phyloP scores from a whole-genome alignment of 1,140 invertebrate species.

The Monochamus saltuarius region DNA sequence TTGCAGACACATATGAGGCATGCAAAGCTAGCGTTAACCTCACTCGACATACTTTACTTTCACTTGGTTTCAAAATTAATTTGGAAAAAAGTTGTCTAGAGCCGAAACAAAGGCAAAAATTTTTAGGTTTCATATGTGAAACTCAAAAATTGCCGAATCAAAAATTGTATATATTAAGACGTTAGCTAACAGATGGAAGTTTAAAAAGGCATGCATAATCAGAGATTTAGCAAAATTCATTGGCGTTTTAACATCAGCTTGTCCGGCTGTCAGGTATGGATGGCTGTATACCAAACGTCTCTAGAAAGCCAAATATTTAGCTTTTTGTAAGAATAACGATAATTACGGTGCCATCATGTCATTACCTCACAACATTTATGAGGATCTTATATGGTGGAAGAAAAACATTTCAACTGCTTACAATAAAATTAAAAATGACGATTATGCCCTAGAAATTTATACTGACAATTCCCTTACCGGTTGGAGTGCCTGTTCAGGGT shows the following conservation, averaged over 20 bases:
- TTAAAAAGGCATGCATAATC: background rate
- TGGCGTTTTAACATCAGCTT: constrained; percentile 5
- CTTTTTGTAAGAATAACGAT: too few species aligned
- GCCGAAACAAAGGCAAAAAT: too few species aligned
- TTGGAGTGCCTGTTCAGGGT: constrained; percentile 43
- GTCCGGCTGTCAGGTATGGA: constrained; percentile 10
- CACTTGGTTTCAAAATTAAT: too few species aligned
- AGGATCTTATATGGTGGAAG: constrained; percentile 44
- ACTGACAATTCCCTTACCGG: constrained; percentile 46
- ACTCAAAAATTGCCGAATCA: too few species aligned
- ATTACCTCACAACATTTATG: constrained; percentile 7
- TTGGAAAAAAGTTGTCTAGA: too few species aligned
- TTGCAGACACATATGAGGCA: too few species aligned
- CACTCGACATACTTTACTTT: too few species aligned
- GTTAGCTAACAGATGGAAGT: too few species aligned
- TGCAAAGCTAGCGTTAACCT: too few species aligned
- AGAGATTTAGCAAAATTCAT: constrained; percentile 17
- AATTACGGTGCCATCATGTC: constrained; percentile 12
- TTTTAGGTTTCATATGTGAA: too few species aligned
- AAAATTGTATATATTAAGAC: too few species aligned
- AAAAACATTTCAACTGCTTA: constrained; percentile 30
- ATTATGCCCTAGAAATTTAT: constrained; percentile 46
- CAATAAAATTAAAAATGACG: constrained; percentile 15
- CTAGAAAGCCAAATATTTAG: constrained; percentile 12
- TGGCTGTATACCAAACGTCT: constrained; percentile 19